phyloP scores from a whole-genome alignment of 2,888 invertebrate genomes.

The Resseliella maxima region DNA sequence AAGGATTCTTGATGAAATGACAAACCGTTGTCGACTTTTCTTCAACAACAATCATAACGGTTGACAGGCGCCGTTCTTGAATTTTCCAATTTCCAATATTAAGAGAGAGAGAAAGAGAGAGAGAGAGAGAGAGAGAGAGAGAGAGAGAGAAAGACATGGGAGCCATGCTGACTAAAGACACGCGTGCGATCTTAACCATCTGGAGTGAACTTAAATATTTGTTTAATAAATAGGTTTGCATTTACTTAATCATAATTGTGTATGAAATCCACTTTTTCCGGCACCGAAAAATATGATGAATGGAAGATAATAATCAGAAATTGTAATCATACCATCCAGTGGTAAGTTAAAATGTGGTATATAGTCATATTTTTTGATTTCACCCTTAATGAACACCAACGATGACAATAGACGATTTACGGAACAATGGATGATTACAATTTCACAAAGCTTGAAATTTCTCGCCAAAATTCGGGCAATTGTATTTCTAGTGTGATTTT shows the following conservation, averaged over 20 bases:
- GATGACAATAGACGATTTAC: conserved; percentile 15
- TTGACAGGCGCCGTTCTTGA: conserved; percentile 39
- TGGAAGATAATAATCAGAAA: conserved; percentile 2
- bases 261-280: conserved; percentile 22
- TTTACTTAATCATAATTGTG: conserved; percentile 40
- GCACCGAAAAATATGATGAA: no score
- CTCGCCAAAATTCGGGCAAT: no score
- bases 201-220: conserved; percentile 41
- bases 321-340: conserved; percentile 20
- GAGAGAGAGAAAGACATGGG: no score
- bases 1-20: conserved; percentile 21
- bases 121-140: no score
- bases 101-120: no score
- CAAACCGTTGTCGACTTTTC: background rate
- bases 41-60: background rate
- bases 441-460: background rate
- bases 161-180: background rate
- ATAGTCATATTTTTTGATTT: background rate
- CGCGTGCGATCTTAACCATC: conserved; percentile 45
- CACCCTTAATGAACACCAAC: conserved; percentile 40
- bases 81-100: background rate
- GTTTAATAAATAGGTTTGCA: conserved; percentile 53
- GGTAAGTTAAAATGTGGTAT: background rate
- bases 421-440: conserved; percentile 9
- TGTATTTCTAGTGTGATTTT: no score